Base-by-base conservation (phyloP, 2,888 invertebrate genomes). In the Calameuta filiformis region DNA sequence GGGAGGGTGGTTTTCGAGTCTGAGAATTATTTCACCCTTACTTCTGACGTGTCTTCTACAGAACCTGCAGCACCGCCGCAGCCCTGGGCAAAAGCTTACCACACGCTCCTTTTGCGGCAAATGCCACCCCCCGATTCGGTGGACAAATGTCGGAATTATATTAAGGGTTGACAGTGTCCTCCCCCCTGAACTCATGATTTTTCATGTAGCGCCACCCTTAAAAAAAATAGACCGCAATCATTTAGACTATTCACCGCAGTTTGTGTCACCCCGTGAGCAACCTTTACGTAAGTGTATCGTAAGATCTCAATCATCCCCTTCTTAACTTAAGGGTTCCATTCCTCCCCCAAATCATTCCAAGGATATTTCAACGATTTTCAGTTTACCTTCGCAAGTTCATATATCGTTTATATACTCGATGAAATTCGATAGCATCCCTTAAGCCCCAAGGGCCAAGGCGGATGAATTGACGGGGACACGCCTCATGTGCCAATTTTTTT, bases 1-100 rank as follows among this genome's bases (percentile, higher is more conserved):
- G 81, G 75, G 81, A 79, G 81, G 82, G 82, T 81, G 81, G 80
- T 82, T 79, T 83, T 85, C 80, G 85, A 87, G 77, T 76, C 78
- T 81, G 80, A 83, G 81, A 78, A 76, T 79, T 79, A 84, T 56
- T 56, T 56, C 56, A 56, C 56, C 56, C 56, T 56, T 56, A 23
- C 56, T 56, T 23, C 56, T 23, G 56, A 23, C 15, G 56, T 56
- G 56, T 56, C 56, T 56, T 56, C 56, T 23, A 56, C 56, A 56
- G 56, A 56, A 56, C 23, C 23, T 56, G 56, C 56, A 56, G 15
- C 23, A 56, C 56, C 56, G 23, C 23, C 23, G 23, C 23, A 9
- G 56, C 9, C 56, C 56, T 56, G 56, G 56, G 56, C 56, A 56
- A 23, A 23, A 56, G 56, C 23, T 56, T 56, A 23, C 56, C 56